A percentile compares a stretch with the other conserved stretches of the same genome.
phyloP scores from a whole-genome alignment of 92 coral and sea anemone genomes.

The Pocillopora grandis region DNA sequence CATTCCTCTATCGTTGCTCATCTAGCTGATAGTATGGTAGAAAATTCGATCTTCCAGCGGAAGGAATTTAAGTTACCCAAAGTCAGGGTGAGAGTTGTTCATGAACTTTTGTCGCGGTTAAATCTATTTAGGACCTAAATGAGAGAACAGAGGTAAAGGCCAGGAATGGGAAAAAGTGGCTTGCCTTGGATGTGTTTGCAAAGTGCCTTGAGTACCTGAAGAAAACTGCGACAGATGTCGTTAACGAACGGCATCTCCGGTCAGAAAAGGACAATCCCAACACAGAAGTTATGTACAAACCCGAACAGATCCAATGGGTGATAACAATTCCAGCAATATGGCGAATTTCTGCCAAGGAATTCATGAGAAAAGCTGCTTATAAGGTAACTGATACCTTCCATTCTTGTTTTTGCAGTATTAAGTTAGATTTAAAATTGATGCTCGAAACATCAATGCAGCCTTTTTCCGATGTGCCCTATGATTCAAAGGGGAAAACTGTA shows the following conservation, averaged over 20 bases:
- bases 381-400: constrained; percentile 19
- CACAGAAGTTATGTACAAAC: constrained; percentile 17
- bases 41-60: no score
- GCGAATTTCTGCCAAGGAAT: constrained; percentile 40
- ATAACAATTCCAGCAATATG: constrained; percentile 54
- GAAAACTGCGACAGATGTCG: constrained; percentile 9
- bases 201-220: constrained; percentile 33
- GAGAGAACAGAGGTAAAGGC: constrained; percentile 39
- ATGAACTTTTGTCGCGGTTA: no score
- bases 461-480: no score
- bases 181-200: constrained; percentile 39
- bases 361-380: constrained; percentile 51
- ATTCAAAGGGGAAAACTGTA: no score
- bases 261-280: constrained; percentile 34
- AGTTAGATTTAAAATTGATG: no score
- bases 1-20: no score
- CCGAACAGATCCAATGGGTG: constrained; percentile 41
- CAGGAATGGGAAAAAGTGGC: constrained; percentile 43
- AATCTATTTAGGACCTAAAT: constrained; percentile 19
- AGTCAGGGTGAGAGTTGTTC: no score
- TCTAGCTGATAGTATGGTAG: no score
- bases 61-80: no score
- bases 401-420: no score
- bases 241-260: constrained; percentile 24
- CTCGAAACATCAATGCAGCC: no score